Base-by-base conservation (phyloP, 2,113 vertebrate genomes). In the Gobius niger region DNA sequence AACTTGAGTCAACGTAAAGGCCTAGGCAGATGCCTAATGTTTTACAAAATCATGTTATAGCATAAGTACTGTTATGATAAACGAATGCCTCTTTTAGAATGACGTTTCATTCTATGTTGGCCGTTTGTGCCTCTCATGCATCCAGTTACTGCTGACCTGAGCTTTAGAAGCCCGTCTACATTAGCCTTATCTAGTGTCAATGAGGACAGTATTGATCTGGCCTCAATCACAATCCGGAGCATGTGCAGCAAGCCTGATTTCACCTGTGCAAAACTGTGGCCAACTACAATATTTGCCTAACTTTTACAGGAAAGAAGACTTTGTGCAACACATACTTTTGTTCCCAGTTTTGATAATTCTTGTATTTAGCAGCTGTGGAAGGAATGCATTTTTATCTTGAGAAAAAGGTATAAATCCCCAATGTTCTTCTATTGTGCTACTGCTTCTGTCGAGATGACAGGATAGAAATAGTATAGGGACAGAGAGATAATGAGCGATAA, bases 171-270 rank as follows among this genome's bases (percentile, higher is more conserved):
- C n/a, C 46, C 19, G 44, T 60, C 53, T 19, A 19, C 49, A 11
- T n/a, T 1, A 40, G 9, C 0, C 40, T 34, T 46, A 44, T n/a
- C 44, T 3, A 15, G 46, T 56, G 79, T 87, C 69, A 82, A 64
- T 44, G 9, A 80, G 81, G 76, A 79, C 84, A 68, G 4, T 65
- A 85, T 82, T 50, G 74, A 86, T 80, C 59, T 0, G 13, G 46
- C 24, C 19, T 52, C 63, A 77, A 67, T 65, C 41, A 62, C 24
- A 47, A 40, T 9, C 9, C 24, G 24, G 18, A 13, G 4, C 75
- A 78, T 5, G 44, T 16, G 44, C 64, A 13, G 64, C 15, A 0
- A 68, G 68, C 0, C 1, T 79, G 71, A 70, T 61, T 67, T 41
- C 44, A 62, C 66, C 54, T 59, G 9, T 10, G 12, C 10, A 4